Percentiles rank a stretch among this genome's conserved stretches.
Evolutionary conservation across 2,888 invertebrate genomes (phyloP).

Genomic region (Lithodes maja): DNA sequence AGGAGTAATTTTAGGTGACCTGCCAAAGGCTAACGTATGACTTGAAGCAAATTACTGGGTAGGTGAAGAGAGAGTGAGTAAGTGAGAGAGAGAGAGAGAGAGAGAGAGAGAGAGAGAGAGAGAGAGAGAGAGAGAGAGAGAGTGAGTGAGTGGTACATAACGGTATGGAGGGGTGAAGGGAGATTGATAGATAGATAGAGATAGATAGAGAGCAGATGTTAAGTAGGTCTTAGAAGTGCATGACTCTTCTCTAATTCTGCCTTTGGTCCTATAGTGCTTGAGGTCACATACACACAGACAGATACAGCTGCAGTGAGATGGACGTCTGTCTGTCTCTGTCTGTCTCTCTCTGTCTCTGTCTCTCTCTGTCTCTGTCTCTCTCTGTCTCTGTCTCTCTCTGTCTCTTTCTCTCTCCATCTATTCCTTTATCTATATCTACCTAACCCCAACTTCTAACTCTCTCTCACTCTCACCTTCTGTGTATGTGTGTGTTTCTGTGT

Average conservation of each 20-base stretch:
- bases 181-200: background rate
- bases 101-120: no score
- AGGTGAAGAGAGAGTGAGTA: background rate
- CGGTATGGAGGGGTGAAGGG: background rate
- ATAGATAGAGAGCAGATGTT: background rate
- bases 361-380: conserved; percentile 9
- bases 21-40: no score
- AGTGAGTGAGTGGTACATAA: background rate
- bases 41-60: background rate
- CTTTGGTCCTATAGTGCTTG: background rate
- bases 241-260: background rate
- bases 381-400: conserved; percentile 6
- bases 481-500: background rate
- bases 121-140: background rate
- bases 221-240: background rate
- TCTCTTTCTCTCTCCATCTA: conserved; percentile 17
- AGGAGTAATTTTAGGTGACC: no score
- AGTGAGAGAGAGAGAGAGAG: background rate
- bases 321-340: no score
- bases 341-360: background rate
- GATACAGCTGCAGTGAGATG: background rate
- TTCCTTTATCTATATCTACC: background rate
- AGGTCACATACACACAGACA: background rate
- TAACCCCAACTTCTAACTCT: background rate
- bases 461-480: background rate